Evolutionary conservation across 2,888 invertebrate genomes (phyloP), one percentile per base, ranked within the genome.

Genomic region (Elegia similella): DNA sequence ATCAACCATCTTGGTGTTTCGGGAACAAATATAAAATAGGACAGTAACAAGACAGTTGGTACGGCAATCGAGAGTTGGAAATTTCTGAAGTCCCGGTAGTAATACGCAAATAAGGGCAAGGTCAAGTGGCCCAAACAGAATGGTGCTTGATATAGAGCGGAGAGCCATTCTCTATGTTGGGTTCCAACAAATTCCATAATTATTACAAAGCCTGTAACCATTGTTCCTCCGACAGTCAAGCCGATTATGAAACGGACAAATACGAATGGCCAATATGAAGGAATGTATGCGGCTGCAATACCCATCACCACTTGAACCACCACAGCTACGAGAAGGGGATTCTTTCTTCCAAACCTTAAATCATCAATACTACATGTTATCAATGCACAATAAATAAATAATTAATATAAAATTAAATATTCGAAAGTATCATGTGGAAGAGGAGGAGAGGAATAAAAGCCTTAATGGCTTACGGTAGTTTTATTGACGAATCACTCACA

Each of bases 1-100:
- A 96, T 88, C 23, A 96, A 88, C 96, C 96, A 97, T 62, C 97
- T 92, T 0, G 96, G 96, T 1, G 96, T 95, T 82, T 97, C 96
- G 0, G 96, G 95, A 13, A 96, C 78, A 32, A 95, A 73, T 88
- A 94, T 93, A 70, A 94, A 93, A 68, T 95, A 95, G 0, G 92
- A 82, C 13, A 95, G 82, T 58, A 95, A 83, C 30, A 95, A 67
- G 34, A 92, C 72, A 0, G 92, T 86, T 0, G 93, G 93, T 32
- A 94, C 70, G 0, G 95, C 94, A 62, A 95, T 92, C 0, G 92
- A 92, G n/a, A 95, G 82, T 81, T 95, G 95, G 52, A 94, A 93
- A 65, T 91, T 82, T 6, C 92, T 88, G 93, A 93, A 96, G 60
- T 94, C 92, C 57, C 95, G 92, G 52, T 94, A 88, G 65, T 88